A percentile compares a stretch with the other conserved stretches of the same genome.
phyloP scores from a whole-genome alignment of 1,140 invertebrate genomes.

The Heterodera carotae region DNA sequence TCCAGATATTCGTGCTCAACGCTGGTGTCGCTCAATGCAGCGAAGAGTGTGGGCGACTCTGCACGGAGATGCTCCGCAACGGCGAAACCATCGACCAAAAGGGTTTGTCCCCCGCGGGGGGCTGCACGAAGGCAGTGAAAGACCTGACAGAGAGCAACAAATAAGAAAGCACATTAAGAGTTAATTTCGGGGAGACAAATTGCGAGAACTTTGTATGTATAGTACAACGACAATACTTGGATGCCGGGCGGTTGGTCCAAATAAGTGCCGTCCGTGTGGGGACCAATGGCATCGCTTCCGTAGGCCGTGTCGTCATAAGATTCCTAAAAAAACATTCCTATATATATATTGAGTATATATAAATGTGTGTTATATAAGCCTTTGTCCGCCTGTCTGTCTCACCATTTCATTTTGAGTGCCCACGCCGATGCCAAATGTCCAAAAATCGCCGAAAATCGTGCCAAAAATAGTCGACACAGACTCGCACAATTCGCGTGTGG shows the following conservation, averaged over 20 bases:
- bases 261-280: conserved; percentile 75
- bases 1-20: conserved; percentile 72
- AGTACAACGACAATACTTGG: too few relatives aligned
- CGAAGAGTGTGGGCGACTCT: conserved; percentile 69
- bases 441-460: conserved; percentile 60
- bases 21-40: conserved; percentile 69
- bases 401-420: conserved; percentile 33
- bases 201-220: conserved; percentile 1
- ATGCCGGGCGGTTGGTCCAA: conserved; percentile 75
- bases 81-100: conserved; percentile 75
- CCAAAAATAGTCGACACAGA: conserved; percentile 53
- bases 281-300: conserved; percentile 67
- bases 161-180: conserved; percentile 2
- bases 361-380: too few relatives aligned
- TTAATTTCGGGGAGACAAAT: neutral
- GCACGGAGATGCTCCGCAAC: conserved; percentile 71
- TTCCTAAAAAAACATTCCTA: neutral
- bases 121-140: conserved; percentile 74
- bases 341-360: too few relatives aligned
- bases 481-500: conserved; percentile 54
- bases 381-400: too few relatives aligned
- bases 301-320: conserved; percentile 74
- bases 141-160: conserved; percentile 66
- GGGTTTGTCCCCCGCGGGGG: conserved; percentile 72
- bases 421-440: conserved; percentile 50